These are phyloP conservation scores for Thunnus maccoyii DNA, from an alignment of 2,113 vertebrate species.

Conservation along the genomic window DNA sequence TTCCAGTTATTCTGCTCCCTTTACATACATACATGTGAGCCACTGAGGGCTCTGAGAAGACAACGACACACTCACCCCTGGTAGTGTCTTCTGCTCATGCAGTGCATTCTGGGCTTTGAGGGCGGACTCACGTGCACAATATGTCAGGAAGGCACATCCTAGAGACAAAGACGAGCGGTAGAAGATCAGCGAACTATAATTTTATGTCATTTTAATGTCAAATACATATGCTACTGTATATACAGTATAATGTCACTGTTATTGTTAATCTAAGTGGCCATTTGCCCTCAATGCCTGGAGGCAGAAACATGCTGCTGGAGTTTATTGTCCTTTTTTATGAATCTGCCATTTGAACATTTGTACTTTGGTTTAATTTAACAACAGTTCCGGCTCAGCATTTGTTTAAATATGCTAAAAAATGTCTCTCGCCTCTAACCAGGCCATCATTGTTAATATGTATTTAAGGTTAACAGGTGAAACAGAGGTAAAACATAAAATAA, in stretches of 20 bases:
- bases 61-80: conserved; percentile 82
- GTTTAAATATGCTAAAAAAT: conserved; percentile 23
- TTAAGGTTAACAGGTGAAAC: neutral
- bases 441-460: neutral
- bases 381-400: conserved; percentile 15
- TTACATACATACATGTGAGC: conserved; percentile 18
- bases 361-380: conserved; percentile 32
- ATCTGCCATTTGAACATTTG: conserved; percentile 35
- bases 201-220: conserved; percentile 28
- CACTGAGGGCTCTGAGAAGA: conserved; percentile 15
- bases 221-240: neutral
- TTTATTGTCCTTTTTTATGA: conserved; percentile 26
- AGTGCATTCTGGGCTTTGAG: conserved; percentile 88
- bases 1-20: conserved; percentile 36
- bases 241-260: conserved; percentile 10
- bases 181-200: conserved; percentile 58
- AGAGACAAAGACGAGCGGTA: conserved; percentile 33
- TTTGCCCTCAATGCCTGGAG: conserved; percentile 28
- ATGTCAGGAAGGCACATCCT: conserved; percentile 87
- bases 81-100: conserved; percentile 87
- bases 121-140: conserved; percentile 86
- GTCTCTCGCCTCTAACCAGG: neutral
- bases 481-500: neutral
- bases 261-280: conserved; percentile 24
- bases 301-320: conserved; percentile 41